Percentiles rank a stretch among this genome's conserved stretches.
These are phyloP conservation scores for Poeciliopsis presidionis DNA, from an alignment of 2,797 vertebrate species.

Conservation along the genomic window DNA sequence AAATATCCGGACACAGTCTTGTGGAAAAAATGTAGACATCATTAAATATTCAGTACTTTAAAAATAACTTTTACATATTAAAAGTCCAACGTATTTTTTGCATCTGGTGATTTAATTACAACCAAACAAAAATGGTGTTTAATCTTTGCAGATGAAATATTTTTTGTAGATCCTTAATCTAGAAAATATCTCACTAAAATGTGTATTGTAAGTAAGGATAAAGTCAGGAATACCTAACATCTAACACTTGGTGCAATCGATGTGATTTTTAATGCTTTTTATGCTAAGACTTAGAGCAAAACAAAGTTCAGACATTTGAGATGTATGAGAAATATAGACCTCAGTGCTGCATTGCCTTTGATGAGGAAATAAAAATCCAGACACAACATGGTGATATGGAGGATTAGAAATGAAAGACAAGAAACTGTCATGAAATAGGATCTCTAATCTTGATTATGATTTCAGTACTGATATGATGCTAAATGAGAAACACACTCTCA, in stretches of 20 bases:
- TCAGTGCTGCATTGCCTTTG: slow-evolving; percentile 5
- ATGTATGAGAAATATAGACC: slow-evolving; percentile 7
- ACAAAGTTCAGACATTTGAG: neutral
- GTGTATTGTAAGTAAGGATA: neutral
- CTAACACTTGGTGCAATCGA: neutral
- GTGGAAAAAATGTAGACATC: neutral
- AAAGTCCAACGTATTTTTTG: neutral
- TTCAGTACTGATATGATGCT: slow-evolving; percentile 5
- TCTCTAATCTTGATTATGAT: no score
- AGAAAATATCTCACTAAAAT: neutral
- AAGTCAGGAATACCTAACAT: neutral
- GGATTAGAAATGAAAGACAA: no score
- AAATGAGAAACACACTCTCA: slow-evolving; percentile 18
- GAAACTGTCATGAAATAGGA: no score
- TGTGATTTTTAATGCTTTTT: neutral
- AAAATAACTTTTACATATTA: neutral
- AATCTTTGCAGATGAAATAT: no score
- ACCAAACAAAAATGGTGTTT: neutral
- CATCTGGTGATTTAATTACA: neutral
- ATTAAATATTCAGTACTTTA: neutral
- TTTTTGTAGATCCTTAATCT: neutral
- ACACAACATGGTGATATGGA: neutral
- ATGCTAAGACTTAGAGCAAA: neutral
- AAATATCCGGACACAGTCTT: neutral
- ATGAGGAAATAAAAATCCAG: neutral